Evolutionary conservation across 2,113 vertebrate genomes (phyloP).

Genomic region (Pipa parva): DNA sequence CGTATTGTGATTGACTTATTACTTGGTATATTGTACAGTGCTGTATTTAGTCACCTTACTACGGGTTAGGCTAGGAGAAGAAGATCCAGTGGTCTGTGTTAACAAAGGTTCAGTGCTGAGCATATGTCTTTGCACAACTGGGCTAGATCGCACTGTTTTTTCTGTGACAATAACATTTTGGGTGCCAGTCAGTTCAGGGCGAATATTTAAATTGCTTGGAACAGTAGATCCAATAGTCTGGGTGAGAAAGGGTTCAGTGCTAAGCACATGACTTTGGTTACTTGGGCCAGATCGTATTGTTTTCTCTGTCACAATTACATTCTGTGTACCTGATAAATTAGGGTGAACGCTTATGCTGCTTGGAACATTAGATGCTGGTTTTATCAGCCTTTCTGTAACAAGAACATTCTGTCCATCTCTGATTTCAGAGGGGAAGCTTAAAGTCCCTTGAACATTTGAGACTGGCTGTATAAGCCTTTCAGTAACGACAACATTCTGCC

Average conservation of each 20-base stretch:
- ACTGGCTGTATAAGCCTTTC: slow-evolving; percentile 67
- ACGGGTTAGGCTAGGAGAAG: slow-evolving; percentile 46
- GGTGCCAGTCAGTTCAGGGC: no score
- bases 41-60: slow-evolving; percentile 67
- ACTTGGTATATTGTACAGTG: slow-evolving; percentile 53
- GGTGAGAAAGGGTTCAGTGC: slow-evolving; percentile 54
- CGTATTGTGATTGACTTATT: slow-evolving; percentile 50
- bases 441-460: slow-evolving; percentile 57
- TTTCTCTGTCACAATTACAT: slow-evolving; percentile 69
- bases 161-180: slow-evolving; percentile 70
- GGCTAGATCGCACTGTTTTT: slow-evolving; percentile 66
- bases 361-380: slow-evolving; percentile 20
- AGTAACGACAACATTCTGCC: slow-evolving; percentile 68
- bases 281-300: slow-evolving; percentile 66
- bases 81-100: slow-evolving; percentile 54
- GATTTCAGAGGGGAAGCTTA: slow-evolving; percentile 52
- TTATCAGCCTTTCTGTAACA: slow-evolving; percentile 43
- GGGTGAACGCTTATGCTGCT: background rate
- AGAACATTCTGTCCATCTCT: slow-evolving; percentile 59
- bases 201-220: slow-evolving; percentile 28
- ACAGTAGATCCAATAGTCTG: slow-evolving; percentile 53
- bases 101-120: slow-evolving; percentile 55
- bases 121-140: slow-evolving; percentile 48
- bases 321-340: slow-evolving; percentile 62
- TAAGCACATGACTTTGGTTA: slow-evolving; percentile 46